Conservation (phyloP, 1,140 invertebrate genomes). For the Lethocerus indicus region DNA sequence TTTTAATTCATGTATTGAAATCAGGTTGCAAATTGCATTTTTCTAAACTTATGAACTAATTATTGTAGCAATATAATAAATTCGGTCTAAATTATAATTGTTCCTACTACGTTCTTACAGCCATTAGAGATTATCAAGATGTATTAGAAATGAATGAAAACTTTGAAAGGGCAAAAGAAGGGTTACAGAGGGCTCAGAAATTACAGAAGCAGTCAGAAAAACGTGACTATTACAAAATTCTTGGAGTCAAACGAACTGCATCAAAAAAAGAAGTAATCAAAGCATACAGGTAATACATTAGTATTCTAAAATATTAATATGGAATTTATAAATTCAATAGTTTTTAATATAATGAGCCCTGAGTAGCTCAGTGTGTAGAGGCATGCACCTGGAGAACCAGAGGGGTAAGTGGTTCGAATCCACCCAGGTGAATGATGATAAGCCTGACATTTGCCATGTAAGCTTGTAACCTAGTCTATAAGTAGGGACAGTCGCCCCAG, state of each 20-base stretch:
- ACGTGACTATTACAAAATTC: conserved; percentile 97
- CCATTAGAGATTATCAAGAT: conserved; percentile 70
- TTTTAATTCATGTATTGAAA: too few species aligned
- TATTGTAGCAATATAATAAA: too few species aligned
- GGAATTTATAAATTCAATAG: not conserved
- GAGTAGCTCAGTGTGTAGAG: not conserved
- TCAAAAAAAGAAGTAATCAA: conserved; percentile 87
- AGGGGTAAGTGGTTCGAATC: too few species aligned
- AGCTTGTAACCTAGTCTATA: too few species aligned
- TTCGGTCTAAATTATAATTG: too few species aligned
- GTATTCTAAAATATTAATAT: conserved; percentile 1
- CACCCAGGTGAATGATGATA: too few species aligned
- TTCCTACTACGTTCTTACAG: too few species aligned
- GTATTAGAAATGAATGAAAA: conserved; percentile 74
- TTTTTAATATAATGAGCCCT: not conserved
- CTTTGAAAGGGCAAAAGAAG: conserved; percentile 71
- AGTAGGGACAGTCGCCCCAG: too few species aligned
- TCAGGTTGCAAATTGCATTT: too few species aligned
- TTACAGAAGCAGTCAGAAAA: conserved; percentile 85
- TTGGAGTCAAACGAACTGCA: conserved; percentile 70
- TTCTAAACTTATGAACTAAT: too few species aligned
- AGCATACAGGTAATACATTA: conserved; percentile 56
- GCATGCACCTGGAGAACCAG: too few species aligned
- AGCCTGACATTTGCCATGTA: too few species aligned
- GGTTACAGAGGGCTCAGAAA: conserved; percentile 76